Base-by-base conservation (phyloP, 2,113 vertebrate genomes). In the Psittacula cyanocephala region DNA sequence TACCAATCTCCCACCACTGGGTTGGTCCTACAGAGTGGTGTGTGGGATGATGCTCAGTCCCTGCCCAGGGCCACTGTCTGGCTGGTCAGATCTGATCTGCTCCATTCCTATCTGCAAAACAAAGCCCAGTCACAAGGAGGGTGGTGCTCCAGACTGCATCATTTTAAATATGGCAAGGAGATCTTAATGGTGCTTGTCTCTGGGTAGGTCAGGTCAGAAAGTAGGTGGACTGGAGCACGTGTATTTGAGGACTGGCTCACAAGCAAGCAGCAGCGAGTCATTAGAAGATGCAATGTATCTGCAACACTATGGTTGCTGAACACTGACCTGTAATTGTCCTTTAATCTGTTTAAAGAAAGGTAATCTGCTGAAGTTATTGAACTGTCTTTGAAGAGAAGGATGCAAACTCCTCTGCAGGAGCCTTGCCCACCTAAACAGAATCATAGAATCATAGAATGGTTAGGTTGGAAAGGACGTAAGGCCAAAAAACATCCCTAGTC, bases 1-100 rank as follows among this genome's bases (percentile, higher is more conserved):
- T 89, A 33, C 18, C 0, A 9, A 70, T 6, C 12, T 60, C 20
- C 10, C 1, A 39, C 17, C 1, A 0, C 2, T 81, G 19, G 0
- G 0, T 9, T 1, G 0, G 17, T 81, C 17, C 27, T 2, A 4
- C 5, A 63, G 46, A 60, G 29, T 35, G 17, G 29, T 24, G 8
- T 43, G 5, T 68, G 27, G 31, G 17, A 31, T 1, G 6, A 31
- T 52, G 64, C 6, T 78, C 81, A 82, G 13, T 8, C 29, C 14
- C 29, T 81, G 13, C 17, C 27, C 0, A 2, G 20, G 19, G 11
- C 29, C 20, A 7, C 5, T 63, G 39, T 19, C 46, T 71, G 39
- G 13, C 16, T 67, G 13, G 27, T 70, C 67, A 53, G 27, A 46
- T 85, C 29, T 37, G 14, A 39, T 62, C 14, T 89, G 44, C 59